Evolutionary conservation across 2,888 invertebrate genomes (phyloP).

Genomic region (Yponomeuta evonymella): DNA sequence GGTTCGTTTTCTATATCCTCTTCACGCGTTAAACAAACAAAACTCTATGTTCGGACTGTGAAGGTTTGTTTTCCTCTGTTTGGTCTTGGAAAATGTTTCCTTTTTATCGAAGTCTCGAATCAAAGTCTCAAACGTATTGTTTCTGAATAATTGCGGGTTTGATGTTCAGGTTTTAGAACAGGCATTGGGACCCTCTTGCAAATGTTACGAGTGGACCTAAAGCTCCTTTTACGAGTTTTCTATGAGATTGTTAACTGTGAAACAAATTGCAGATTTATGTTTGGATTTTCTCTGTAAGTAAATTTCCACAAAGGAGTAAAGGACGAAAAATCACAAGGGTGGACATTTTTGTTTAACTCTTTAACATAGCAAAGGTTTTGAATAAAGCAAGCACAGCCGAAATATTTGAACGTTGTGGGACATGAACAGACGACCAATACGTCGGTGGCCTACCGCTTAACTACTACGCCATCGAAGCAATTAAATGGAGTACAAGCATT

Average conservation of each 20-base stretch:
- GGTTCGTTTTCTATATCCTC: conserved; percentile 19
- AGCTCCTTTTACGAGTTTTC: conserved; percentile 57
- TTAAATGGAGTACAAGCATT: too few species aligned
- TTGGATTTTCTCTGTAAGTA: conserved; percentile 43
- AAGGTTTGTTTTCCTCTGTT: conserved; percentile 29
- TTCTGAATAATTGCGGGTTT: conserved; percentile 49
- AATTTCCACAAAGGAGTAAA: conserved; percentile 26
- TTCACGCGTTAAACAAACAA: neutral
- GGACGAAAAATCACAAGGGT: neutral
- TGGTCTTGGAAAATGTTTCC: conserved; percentile 27
- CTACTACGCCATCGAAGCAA: too few species aligned
- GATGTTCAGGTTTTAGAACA: conserved; percentile 35
- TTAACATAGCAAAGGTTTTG: neutral
- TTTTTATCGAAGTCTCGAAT: conserved; percentile 24
- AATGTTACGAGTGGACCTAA: conserved; percentile 59
- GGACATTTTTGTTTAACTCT: neutral
- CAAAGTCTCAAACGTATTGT: conserved; percentile 56
- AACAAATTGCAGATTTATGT: conserved; percentile 65
- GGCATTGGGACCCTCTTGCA: conserved; percentile 54
- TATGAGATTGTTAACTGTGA: conserved; percentile 55
- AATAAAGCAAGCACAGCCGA: neutral
- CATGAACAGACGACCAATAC: too few species aligned
- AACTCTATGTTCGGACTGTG: neutral
- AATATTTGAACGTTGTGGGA: too few species aligned
- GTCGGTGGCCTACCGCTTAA: too few species aligned